Conservation (phyloP, 1,140 invertebrate species). For the Holcopasites calliopsidis region DNA sequence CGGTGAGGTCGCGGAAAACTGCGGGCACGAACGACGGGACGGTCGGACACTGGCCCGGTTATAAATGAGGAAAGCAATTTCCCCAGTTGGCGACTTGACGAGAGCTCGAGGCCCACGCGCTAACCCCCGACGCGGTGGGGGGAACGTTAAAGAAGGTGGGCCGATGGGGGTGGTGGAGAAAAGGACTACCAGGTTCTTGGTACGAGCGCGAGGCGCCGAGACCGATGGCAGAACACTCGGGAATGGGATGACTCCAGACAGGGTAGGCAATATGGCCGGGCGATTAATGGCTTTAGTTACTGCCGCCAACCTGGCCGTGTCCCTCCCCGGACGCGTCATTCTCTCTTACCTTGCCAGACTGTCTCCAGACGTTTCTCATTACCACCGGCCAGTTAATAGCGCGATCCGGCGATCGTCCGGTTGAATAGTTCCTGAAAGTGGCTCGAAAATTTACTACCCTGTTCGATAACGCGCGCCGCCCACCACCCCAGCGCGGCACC, state of each 20-base stretch:
- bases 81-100: constrained; percentile 71
- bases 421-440: constrained; percentile 29
- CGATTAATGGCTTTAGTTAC: constrained; percentile 73
- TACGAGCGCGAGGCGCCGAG: constrained; percentile 42
- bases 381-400: constrained; percentile 58
- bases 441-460: constrained; percentile 35
- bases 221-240: constrained; percentile 44
- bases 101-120: constrained; percentile 55
- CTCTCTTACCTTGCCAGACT: constrained; percentile 52
- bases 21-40: constrained; percentile 43
- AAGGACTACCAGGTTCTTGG: constrained; percentile 13
- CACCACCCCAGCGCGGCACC: neutral
- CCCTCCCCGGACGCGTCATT: constrained; percentile 52
- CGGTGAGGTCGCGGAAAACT: constrained; percentile 56
- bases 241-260: constrained; percentile 61
- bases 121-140: constrained; percentile 56
- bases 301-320: constrained; percentile 59
- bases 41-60: constrained; percentile 65
- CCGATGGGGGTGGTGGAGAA: neutral
- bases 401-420: constrained; percentile 39
- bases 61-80: constrained; percentile 73
- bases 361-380: constrained; percentile 62
- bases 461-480: constrained; percentile 12
- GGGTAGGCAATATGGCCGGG: constrained; percentile 67
- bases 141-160: constrained; percentile 45